Base-by-base conservation (phyloP, 2,888 invertebrate species). In the Conops quadrifasciatus region DNA sequence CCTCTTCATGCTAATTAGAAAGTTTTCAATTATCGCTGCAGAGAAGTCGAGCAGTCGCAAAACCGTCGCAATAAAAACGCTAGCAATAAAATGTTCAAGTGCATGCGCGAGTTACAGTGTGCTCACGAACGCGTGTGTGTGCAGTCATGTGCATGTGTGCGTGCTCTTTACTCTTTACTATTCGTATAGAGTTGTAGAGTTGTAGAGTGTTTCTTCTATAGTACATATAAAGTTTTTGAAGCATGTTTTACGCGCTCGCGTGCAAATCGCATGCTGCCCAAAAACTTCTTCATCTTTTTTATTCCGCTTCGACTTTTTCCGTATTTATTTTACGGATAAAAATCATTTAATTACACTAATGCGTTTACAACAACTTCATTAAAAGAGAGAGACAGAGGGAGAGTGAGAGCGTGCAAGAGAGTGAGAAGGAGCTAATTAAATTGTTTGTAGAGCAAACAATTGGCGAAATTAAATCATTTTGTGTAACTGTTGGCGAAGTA, bases 21-120 rank as follows among this genome's bases (percentile, higher is more conserved):
- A 68, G 16, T 68, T 67, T 68, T 68, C 62, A 60, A 51, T 68
- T 68, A 68, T 49, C 62, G 62, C 21, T 26, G 36, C 49, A 49
- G 51, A 60, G 49, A 68, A 68, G 62, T 68, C 67, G 36, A 36
- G 5, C 36, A 36, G 4, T 36, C 43, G 67, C 45, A 45, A 45
- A 62, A 62, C 51, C 19, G 66, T 19, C 7, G 36, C 56, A 66
- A 13, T 53, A 66, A 43, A 63, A 64, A 56, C 19, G 30, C 43
- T 19, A 30, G 60, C 60, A 9, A n/a, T 28, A 28, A 9, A 36
- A 62, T 5, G 19, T 62, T 62, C 9, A 30, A 5, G 21, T 43
- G 2, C 13, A 30, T 30, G 28, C 28, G 9, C 19, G 13, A 16
- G 49, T 3, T 49, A 36, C 4, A 36, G 36, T 9, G 4, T 4